phyloP scores from a whole-genome alignment of 1,140 invertebrate genomes.

The Caenorhabditis tropicalis region DNA sequence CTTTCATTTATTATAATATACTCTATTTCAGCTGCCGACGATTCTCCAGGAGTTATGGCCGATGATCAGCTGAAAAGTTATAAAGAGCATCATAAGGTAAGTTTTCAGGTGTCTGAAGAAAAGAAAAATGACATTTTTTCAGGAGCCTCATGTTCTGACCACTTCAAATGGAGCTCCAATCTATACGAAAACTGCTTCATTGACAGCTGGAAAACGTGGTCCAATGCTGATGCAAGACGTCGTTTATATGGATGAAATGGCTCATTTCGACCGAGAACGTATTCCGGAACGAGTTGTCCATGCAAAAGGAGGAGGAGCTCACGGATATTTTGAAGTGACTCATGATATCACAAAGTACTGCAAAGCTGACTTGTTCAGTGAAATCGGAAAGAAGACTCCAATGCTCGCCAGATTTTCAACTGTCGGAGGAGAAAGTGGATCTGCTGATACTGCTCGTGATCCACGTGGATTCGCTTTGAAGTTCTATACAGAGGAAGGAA shows the following conservation, averaged over 20 bases:
- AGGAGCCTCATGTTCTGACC: constrained; percentile 75
- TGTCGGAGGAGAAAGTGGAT: constrained; percentile 86
- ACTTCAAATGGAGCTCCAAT: constrained; percentile 83
- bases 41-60: background rate
- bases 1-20: background rate
- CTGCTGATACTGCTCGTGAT: constrained; percentile 82
- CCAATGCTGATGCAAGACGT: constrained; percentile 86
- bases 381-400: constrained; percentile 58
- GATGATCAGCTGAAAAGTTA: background rate
- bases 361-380: constrained; percentile 83
- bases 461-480: constrained; percentile 92
- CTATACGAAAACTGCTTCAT: constrained; percentile 79
- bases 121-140: background rate
- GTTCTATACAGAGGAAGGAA: constrained; percentile 92
- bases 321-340: constrained; percentile 94
- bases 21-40: background rate
- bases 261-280: constrained; percentile 87
- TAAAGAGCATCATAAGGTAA: background rate
- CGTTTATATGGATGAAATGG: constrained; percentile 84
- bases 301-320: constrained; percentile 77
- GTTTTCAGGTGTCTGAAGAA: no score
- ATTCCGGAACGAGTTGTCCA: constrained; percentile 87
- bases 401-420: constrained; percentile 83
- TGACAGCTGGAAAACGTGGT: constrained; percentile 87
- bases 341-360: constrained; percentile 86